A percentile compares a stretch with the other conserved stretches of the same genome.
Evolutionary conservation across 64 coral and sea anemone genomes (phyloP).

Genomic region (Pocillopora damicornis): DNA sequence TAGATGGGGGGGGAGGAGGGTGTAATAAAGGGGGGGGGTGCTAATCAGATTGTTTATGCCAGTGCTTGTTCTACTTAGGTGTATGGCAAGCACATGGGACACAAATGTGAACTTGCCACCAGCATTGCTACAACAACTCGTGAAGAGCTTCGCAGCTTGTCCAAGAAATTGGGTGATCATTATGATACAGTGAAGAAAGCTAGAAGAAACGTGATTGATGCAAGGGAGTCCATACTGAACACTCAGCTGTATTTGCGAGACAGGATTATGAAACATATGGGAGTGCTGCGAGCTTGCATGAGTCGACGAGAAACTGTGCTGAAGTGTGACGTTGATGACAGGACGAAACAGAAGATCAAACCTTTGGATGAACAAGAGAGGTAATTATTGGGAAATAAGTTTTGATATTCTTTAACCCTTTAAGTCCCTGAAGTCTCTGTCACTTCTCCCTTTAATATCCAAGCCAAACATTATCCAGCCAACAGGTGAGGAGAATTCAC

Average conservation of each 20-base stretch:
- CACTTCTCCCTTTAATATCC: too few relatives aligned
- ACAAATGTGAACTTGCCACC: constrained; percentile 75
- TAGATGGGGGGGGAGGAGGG: too few relatives aligned
- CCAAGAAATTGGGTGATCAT: constrained; percentile 50
- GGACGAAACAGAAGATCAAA: constrained; percentile 49
- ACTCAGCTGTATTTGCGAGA: constrained; percentile 35
- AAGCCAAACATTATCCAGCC: too few relatives aligned
- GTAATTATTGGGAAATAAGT: constrained; percentile 5
- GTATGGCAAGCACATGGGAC: constrained; percentile 77
- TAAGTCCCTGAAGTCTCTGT: neutral
- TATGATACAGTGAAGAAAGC: constrained; percentile 48
- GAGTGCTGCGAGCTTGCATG: constrained; percentile 29
- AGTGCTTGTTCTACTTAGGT: constrained; percentile 27
- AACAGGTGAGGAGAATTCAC: too few relatives aligned
- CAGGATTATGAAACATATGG: constrained; percentile 66
- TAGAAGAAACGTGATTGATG: constrained; percentile 30
- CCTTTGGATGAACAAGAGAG: constrained; percentile 57
- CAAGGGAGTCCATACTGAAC: constrained; percentile 37
- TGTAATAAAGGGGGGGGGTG: too few relatives aligned
- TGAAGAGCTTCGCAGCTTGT: constrained; percentile 55
- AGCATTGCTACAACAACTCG: constrained; percentile 55
- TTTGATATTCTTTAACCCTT: neutral
- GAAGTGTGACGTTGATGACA: constrained; percentile 27
- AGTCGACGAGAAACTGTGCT: constrained; percentile 43
- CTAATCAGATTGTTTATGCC: too few relatives aligned